These are phyloP conservation scores for Megastigmus dorsalis DNA, from an alignment of 2,888 invertebrate species.

Conservation along the genomic window DNA sequence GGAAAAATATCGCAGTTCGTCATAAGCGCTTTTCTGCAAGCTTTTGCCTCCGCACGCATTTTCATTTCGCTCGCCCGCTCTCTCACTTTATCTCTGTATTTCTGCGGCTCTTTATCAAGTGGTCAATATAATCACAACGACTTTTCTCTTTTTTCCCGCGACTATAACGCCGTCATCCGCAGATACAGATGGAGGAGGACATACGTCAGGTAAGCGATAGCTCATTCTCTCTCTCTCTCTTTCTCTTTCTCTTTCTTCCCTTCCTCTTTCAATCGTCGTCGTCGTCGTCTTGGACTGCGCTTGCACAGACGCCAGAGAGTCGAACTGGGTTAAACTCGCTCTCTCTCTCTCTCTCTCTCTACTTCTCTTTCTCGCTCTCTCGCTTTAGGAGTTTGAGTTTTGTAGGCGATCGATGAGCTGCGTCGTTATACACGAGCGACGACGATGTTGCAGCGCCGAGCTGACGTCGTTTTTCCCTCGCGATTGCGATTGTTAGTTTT, in stretches of 20 bases:
- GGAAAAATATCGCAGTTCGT: too few species aligned
- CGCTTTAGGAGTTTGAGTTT: too few species aligned
- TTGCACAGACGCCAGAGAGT: not conserved
- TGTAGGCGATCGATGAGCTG: too few species aligned
- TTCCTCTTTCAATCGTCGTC: not conserved
- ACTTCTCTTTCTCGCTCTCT: too few species aligned
- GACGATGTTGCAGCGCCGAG: too few species aligned
- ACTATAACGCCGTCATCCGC: constrained; percentile 6
- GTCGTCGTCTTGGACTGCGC: not conserved
- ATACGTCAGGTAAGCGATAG: constrained; percentile 58
- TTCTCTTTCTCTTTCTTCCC: not conserved
- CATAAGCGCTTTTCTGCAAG: too few species aligned
- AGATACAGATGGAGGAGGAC: constrained; percentile 57
- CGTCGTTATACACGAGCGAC: too few species aligned
- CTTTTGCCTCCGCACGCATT: too few species aligned
- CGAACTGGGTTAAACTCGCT: constrained; percentile 34
- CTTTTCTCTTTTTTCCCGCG: constrained; percentile 14
- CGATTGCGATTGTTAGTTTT: too few species aligned
- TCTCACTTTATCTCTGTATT: not conserved
- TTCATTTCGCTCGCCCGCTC: too few species aligned
- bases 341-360: too few species aligned
- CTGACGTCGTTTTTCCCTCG: too few species aligned
- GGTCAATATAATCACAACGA: not conserved
- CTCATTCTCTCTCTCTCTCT: not conserved
- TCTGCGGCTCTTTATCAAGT: not conserved